Percentiles rank a stretch among this genome's conserved stretches.
These are phyloP conservation scores for Cinclus cinclus DNA, from an alignment of 2,113 vertebrate genomes.

Conservation along the genomic window DNA sequence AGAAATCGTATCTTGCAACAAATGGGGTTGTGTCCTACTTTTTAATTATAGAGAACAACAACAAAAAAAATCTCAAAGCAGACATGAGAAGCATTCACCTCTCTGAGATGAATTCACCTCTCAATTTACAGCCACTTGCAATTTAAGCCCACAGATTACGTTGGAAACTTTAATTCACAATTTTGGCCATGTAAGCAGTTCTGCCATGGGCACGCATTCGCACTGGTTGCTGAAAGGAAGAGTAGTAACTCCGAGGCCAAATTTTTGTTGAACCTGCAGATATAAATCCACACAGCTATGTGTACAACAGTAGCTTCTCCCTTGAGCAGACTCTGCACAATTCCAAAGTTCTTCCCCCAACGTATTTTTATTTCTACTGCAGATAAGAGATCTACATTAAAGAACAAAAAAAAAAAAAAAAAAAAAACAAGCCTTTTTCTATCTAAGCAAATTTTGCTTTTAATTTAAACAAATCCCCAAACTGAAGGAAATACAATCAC, in stretches of 20 bases:
- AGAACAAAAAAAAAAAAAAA: neutral
- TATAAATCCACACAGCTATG: accelerated
- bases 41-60: neutral
- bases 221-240: neutral
- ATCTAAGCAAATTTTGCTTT: neutral
- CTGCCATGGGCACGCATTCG: neutral
- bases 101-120: neutral
- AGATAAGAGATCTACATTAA: neutral
- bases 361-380: neutral
- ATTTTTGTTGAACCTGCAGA: neutral
- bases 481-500: neutral
- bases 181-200: neutral
- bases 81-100: neutral
- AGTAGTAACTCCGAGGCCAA: neutral
- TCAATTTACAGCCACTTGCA: accelerated
- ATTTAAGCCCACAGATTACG: neutral
- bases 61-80: neutral
- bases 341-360: neutral
- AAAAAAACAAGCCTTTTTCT: neutral
- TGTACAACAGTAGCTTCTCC: neutral
- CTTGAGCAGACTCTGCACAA: neutral
- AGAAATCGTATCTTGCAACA: neutral
- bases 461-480: neutral
- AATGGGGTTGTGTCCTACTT: neutral
- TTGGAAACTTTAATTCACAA: neutral